Conservation (phyloP, 2,113 vertebrate species). For the Ascaphus truei region DNA sequence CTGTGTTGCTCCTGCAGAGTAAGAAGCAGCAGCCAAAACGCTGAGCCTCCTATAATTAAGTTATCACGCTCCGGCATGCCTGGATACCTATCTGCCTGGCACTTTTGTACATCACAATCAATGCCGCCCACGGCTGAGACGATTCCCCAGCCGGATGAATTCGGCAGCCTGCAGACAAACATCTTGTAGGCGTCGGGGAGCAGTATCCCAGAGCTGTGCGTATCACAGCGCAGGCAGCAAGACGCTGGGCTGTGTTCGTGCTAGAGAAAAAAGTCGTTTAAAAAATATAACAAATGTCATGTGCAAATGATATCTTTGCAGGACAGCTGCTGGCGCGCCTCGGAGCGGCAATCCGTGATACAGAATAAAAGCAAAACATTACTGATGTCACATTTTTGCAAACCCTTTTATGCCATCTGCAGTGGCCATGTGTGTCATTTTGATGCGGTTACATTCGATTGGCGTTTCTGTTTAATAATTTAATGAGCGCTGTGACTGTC, state of each 20-base stretch:
- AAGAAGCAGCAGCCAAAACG: neutral
- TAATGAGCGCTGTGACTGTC: too few relatives aligned
- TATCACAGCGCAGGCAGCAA: slow-evolving; percentile 6
- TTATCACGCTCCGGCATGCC: slow-evolving; percentile 19
- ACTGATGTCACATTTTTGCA: neutral
- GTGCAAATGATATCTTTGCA: slow-evolving; percentile 7
- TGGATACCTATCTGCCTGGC: slow-evolving; percentile 10
- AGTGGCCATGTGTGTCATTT: neutral
- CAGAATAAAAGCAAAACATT: neutral
- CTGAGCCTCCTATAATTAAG: slow-evolving; percentile 7
- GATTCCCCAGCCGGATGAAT: slow-evolving; percentile 22
- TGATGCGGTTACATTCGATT: too few relatives aligned
- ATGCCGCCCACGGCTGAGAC: slow-evolving; percentile 16
- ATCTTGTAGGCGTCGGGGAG: slow-evolving; percentile 19
- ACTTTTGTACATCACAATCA: slow-evolving; percentile 5
- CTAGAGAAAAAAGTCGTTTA: neutral
- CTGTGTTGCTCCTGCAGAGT: neutral
- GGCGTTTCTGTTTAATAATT: too few relatives aligned
- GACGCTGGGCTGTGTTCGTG: neutral
- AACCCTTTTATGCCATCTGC: neutral
- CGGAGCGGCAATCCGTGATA: neutral
- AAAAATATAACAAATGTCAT: slow-evolving; percentile 1
- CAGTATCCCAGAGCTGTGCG: neutral
- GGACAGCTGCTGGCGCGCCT: neutral
- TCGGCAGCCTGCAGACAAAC: slow-evolving; percentile 8